phyloP scores from a whole-genome alignment of 2,888 invertebrate species.

The Caenorhabditis wallacei region DNA sequence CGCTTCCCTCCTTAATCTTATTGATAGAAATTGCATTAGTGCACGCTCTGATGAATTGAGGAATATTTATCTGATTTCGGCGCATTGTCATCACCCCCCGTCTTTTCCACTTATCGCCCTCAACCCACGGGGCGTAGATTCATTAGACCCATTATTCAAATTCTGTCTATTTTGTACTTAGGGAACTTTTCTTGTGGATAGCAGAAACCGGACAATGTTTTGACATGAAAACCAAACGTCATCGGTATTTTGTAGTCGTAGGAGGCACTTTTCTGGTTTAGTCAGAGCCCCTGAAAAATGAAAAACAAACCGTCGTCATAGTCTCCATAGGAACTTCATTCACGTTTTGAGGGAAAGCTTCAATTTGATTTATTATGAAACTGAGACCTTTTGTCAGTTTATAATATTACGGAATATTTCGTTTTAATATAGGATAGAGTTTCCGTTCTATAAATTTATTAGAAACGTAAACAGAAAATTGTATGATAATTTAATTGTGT shows the following conservation, averaged over 20 bases:
- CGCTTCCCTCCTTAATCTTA: slow-evolving; percentile 33
- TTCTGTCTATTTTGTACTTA: slow-evolving; percentile 31
- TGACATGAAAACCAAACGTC: too few relatives aligned
- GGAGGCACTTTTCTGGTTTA: neutral
- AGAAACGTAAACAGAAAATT: too few relatives aligned
- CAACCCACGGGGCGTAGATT: slow-evolving; percentile 40
- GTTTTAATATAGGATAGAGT: too few relatives aligned
- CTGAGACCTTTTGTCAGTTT: neutral
- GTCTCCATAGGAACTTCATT: slow-evolving; percentile 37
- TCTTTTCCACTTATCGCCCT: slow-evolving; percentile 58
- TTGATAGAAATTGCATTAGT: slow-evolving; percentile 56
- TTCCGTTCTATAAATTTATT: too few relatives aligned
- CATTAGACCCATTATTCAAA: slow-evolving; percentile 60
- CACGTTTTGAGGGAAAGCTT: neutral
- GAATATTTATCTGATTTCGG: slow-evolving; percentile 58
- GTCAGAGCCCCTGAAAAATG: neutral
- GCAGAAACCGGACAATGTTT: too few relatives aligned
- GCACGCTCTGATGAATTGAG: slow-evolving; percentile 64
- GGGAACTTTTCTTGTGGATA: slow-evolving; percentile 34
- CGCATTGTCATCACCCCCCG: slow-evolving; percentile 51
- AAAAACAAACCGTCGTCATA: slow-evolving; percentile 28
- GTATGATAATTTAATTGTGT: too few relatives aligned
- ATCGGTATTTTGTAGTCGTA: too few relatives aligned
- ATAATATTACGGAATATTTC: too few relatives aligned
- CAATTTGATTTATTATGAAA: slow-evolving; percentile 13